Evolutionary conservation across 2,888 invertebrate genomes (phyloP).

Genomic region (Amphipyra berbera): DNA sequence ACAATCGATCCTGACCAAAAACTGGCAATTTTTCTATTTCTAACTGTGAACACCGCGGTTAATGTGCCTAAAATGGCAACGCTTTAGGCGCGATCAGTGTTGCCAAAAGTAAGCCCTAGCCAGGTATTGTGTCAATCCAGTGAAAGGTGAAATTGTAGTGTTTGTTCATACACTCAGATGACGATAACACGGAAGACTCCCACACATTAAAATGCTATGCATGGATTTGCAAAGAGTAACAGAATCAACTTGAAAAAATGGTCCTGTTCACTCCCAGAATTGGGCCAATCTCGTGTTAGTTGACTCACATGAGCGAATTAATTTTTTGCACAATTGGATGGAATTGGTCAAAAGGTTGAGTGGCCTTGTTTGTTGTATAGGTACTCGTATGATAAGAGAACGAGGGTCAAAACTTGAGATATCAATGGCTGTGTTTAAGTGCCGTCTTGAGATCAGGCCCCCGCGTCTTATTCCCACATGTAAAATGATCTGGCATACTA

Average conservation of each 20-base stretch:
- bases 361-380: slow-evolving; percentile 36
- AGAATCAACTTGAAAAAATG: slow-evolving; percentile 8
- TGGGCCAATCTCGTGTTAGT: slow-evolving; percentile 37
- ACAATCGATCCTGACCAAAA: slow-evolving; percentile 80
- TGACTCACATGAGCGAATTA: slow-evolving; percentile 53
- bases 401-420: slow-evolving; percentile 51
- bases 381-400: slow-evolving; percentile 37
- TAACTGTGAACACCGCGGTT: slow-evolving; percentile 44
- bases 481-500: slow-evolving; percentile 64
- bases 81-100: slow-evolving; percentile 36
- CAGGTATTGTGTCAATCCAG: slow-evolving; percentile 1
- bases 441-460: slow-evolving; percentile 62
- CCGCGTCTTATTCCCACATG: slow-evolving; percentile 70
- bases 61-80: slow-evolving; percentile 53
- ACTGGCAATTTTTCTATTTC: slow-evolving; percentile 63
- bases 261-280: slow-evolving; percentile 42
- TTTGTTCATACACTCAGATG: too few species aligned
- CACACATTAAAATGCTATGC: too few species aligned
- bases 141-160: too few species aligned
- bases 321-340: slow-evolving; percentile 61
- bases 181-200: too few species aligned
- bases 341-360: slow-evolving; percentile 61
- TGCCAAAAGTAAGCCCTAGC: slow-evolving; percentile 8
- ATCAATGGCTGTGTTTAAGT: slow-evolving; percentile 66
- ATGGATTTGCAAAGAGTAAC: too few species aligned